Percentiles rank a stretch among this genome's conserved stretches.
phyloP scores from a whole-genome alignment of 2,113 vertebrate genomes.

The Rhynchopsitta pachyrhyncha region DNA sequence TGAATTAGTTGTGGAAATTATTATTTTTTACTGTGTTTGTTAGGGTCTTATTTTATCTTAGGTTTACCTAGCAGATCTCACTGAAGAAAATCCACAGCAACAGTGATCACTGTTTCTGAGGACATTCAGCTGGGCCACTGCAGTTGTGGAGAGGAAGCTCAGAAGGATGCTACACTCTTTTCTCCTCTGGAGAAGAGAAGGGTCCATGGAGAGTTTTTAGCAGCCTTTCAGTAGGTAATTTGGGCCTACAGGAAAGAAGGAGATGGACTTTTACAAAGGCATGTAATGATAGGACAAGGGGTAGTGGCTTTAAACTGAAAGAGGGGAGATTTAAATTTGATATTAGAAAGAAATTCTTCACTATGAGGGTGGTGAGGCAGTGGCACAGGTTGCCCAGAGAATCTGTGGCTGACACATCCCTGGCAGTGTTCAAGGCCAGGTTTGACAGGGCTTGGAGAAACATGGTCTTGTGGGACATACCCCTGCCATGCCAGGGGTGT shows the following conservation, averaged over 20 bases:
- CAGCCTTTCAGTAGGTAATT: neutral
- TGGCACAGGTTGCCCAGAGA: neutral
- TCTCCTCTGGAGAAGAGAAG: neutral
- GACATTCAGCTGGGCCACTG: neutral
- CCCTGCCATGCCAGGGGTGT: no score
- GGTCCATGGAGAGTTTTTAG: neutral
- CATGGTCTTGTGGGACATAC: neutral
- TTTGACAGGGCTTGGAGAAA: neutral
- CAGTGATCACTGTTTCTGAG: neutral
- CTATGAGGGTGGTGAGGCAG: neutral
- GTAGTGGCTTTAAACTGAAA: neutral
- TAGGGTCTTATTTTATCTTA: neutral
- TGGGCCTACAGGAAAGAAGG: neutral
- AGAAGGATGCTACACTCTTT: accelerated
- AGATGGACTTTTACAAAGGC: neutral
- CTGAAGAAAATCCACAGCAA: neutral
- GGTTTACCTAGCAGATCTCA: neutral
- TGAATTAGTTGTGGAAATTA: neutral
- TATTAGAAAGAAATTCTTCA: neutral
- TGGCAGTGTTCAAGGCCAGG: neutral
- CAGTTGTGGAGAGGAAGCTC: neutral
- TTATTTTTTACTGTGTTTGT: neutral
- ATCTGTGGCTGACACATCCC: neutral
- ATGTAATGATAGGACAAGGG: neutral
- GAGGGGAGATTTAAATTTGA: neutral